Percentiles rank a stretch among this genome's conserved stretches.
Conservation (phyloP, 2,888 invertebrate species). For the Cryptocheilus praepositus region DNA sequence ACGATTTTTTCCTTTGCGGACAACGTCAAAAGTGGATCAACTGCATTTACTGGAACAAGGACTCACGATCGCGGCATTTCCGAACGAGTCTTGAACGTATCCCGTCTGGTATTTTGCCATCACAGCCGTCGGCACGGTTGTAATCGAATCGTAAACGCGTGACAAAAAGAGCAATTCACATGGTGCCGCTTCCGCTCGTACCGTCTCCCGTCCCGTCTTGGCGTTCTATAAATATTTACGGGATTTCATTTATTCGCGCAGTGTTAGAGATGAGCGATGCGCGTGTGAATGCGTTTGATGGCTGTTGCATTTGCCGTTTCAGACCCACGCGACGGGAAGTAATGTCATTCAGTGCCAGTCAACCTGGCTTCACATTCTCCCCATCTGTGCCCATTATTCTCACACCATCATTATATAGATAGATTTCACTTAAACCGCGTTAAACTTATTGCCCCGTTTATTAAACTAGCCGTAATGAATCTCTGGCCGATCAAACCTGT, state of each 20-base stretch:
- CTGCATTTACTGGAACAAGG: too few relatives aligned
- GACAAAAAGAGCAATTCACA: constrained; percentile 51
- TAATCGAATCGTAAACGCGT: constrained; percentile 63
- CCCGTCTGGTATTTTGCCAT: neutral
- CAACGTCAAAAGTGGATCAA: too few relatives aligned
- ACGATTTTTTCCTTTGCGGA: constrained; percentile 5
- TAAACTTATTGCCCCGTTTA: too few relatives aligned
- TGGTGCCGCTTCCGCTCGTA: constrained; percentile 48
- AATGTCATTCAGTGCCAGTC: too few relatives aligned
- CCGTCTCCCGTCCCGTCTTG: constrained; percentile 43
- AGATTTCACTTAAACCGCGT: too few relatives aligned
- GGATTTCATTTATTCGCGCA: constrained; percentile 61
- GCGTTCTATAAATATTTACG: constrained; percentile 66
- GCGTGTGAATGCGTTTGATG: constrained; percentile 48
- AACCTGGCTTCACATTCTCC: too few relatives aligned
- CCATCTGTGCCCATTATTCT: too few relatives aligned
- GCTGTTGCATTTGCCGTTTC: constrained; percentile 25
- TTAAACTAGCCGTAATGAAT: too few relatives aligned
- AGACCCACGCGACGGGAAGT: constrained; percentile 59
- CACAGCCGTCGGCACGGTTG: constrained; percentile 40
- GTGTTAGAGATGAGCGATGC: constrained; percentile 39
- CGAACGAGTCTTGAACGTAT: constrained; percentile 8
- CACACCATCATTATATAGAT: too few relatives aligned
- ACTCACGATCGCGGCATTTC: neutral
- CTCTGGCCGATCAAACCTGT: too few relatives aligned